These are phyloP conservation scores for Stenodema calcarata DNA, from an alignment of 2,888 invertebrate genomes.

Conservation along the genomic window DNA sequence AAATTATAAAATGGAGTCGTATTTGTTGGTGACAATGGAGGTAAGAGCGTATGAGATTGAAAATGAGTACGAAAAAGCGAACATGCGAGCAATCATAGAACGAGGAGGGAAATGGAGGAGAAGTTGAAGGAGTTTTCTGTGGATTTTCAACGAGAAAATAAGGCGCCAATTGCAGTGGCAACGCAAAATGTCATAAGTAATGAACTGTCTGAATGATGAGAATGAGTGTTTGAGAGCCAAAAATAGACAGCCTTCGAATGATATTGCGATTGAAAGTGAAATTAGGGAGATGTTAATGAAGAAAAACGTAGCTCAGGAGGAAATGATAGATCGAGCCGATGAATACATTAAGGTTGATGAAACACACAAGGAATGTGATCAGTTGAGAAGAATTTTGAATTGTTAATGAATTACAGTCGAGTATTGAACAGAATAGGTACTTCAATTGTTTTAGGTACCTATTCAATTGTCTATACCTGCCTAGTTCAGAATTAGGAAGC, in stretches of 20 bases:
- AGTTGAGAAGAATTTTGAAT: neutral
- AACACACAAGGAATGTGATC: conserved; percentile 12
- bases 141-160: conserved; percentile 15
- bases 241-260: neutral
- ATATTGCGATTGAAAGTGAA: neutral
- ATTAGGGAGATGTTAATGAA: conserved; percentile 2
- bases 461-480: no score
- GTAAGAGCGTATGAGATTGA: neutral
- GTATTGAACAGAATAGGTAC: neutral
- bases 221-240: neutral
- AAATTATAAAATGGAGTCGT: conserved; percentile 23
- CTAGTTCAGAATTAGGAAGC: no score
- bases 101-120: conserved; percentile 31
- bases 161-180: neutral
- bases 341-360: conserved; percentile 13
- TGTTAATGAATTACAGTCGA: neutral
- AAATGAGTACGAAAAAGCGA: conserved; percentile 38
- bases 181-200: conserved; percentile 31
- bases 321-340: conserved; percentile 20
- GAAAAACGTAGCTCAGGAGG: conserved; percentile 20
- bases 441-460: no score
- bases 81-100: conserved; percentile 9
- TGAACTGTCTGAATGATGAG: conserved; percentile 16
- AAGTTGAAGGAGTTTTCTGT: conserved; percentile 3
- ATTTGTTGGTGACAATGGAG: conserved; percentile 13